Evolutionary conservation across 2,888 invertebrate genomes (phyloP), one percentile per base, ranked within the genome.

Genomic region (Archips crataeganus): DNA sequence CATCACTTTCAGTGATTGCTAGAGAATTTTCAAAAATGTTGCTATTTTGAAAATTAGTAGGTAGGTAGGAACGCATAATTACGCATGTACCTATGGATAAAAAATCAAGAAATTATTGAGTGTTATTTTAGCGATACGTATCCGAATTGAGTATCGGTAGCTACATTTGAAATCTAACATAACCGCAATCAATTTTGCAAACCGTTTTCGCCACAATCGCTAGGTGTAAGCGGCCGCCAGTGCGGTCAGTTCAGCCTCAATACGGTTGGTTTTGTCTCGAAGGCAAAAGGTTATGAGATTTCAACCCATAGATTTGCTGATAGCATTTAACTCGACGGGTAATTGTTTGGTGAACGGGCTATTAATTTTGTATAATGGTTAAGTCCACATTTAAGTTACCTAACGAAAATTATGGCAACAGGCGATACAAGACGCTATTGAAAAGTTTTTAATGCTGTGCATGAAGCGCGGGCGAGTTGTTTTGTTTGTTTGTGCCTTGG

Each of bases 251-350:
- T 72, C 76, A 74, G 72, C 76, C 77, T 75, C 77, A 77, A 76
- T 84, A 87, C 81, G 82, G 83, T 84, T 85, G 82, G 83, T 87
- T 90, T 90, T 88, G 85, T 87, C 89, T 90, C 87, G 84, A 87
- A 91, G 89, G 89, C 91, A 92, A 92, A 91, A 93, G 91, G 91
- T 93, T 92, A 92, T 85, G 87, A 92, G 92, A 93, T 93, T 90
- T 91, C 87, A 87, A 91, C 88, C 92, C 88, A 90, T 89, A 92
- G 92, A 93, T 92, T 89, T 82, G 85, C 89, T 89, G 92, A 93
- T 93, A 92, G 90, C 90, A 90, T 93, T 93, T 89, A 91, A 89
- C 89, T 84, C 90, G 85, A 85, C 87, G 85, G 85, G 88, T 91
- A 92, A 93, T 93, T 92, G 93, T 93, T 93, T 91, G 91, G 87